Conservation (phyloP, 2,888 invertebrate genomes). For the Seira musarum region DNA sequence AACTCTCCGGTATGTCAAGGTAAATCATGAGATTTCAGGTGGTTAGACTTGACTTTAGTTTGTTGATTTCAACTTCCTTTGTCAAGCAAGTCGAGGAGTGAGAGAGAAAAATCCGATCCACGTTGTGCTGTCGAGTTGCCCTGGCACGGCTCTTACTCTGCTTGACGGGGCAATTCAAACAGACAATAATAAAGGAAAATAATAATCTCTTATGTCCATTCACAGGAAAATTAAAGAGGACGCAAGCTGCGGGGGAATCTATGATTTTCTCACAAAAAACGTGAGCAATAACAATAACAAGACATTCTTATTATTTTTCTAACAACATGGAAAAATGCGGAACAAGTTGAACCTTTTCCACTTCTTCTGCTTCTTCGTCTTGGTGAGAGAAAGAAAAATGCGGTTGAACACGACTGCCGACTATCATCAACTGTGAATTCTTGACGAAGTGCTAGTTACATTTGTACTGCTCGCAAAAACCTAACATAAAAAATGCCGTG, state of each 20-base stretch:
- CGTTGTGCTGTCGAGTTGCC: too few relatives aligned
- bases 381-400: neutral
- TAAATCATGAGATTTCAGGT: conserved; percentile 1
- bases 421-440: conserved; percentile 43
- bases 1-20: neutral
- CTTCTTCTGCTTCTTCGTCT: neutral
- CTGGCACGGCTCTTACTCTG: neutral
- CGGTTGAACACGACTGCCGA: neutral
- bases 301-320: conserved; percentile 4
- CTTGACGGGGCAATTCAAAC: neutral
- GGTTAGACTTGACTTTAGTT: neutral
- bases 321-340: conserved; percentile 21
- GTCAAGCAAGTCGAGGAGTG: too few relatives aligned
- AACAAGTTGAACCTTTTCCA: neutral
- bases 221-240: neutral
- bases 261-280: neutral
- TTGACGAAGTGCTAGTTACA: conserved; percentile 24
- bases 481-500: neutral
- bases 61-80: too few relatives aligned
- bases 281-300: conserved; percentile 8
- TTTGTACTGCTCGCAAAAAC: neutral
- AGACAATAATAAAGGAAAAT: neutral
- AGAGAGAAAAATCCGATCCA: too few relatives aligned
- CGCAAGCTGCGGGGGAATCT: neutral
- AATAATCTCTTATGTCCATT: conserved; percentile 7